A percentile compares a stretch with the other conserved stretches of the same genome.
Conservation (phyloP, 2,888 invertebrate genomes). For the Beris morrisii region DNA sequence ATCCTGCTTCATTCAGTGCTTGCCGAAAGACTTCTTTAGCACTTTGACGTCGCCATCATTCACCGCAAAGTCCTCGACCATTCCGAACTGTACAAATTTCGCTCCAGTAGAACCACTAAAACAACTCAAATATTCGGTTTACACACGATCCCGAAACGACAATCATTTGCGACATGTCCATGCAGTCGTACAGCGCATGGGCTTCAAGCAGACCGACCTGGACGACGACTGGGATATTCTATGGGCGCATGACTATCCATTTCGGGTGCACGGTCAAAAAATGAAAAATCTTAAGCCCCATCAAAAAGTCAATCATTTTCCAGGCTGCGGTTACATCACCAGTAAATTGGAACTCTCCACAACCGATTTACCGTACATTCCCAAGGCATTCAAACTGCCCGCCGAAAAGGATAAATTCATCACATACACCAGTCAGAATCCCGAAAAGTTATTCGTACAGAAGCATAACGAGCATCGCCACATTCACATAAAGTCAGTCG, state of each 20-base stretch:
- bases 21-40: constrained; percentile 4
- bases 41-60: no score
- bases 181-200: constrained; percentile 72
- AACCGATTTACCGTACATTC: constrained; percentile 76
- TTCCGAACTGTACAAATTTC: neutral
- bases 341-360: constrained; percentile 90
- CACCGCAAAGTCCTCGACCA: neutral
- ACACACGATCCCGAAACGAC: constrained; percentile 60
- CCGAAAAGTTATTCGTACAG: constrained; percentile 78
- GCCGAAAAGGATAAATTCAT: constrained; percentile 70
- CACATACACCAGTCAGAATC: constrained; percentile 67
- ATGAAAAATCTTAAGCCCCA: constrained; percentile 66
- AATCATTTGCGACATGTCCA: constrained; percentile 73
- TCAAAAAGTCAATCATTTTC: constrained; percentile 91
- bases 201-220: constrained; percentile 65
- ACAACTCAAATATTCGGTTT: constrained; percentile 62
- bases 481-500: constrained; percentile 72
- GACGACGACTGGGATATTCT: constrained; percentile 77
- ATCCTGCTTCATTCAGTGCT: constrained; percentile 10
- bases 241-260: constrained; percentile 96
- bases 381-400: constrained; percentile 86
- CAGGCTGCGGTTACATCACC: constrained; percentile 90
- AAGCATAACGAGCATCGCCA: constrained; percentile 92
- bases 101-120: constrained; percentile 19
- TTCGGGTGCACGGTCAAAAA: constrained; percentile 54